Evolutionary conservation across 2,888 invertebrate species (phyloP).

Genomic region (Troides oblongomaculatus): DNA sequence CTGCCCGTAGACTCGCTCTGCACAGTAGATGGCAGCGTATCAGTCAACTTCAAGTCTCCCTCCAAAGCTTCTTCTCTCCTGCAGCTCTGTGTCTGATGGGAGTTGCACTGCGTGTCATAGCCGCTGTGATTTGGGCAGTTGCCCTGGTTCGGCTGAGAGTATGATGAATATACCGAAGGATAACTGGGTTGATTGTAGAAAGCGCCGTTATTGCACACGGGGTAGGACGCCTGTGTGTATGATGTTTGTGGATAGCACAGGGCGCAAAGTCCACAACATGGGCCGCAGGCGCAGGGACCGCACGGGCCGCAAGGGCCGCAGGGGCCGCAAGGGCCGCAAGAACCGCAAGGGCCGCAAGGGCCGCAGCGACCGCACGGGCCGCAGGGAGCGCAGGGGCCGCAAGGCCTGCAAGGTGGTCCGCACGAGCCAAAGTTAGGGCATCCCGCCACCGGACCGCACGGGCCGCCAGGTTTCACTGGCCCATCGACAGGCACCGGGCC

Average conservation of each 20-base stretch:
- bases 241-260: conserved; percentile 9
- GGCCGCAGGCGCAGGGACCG: conserved; percentile 32
- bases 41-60: neutral
- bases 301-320: conserved; percentile 37
- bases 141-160: conserved; percentile 28
- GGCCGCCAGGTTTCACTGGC: conserved; percentile 36
- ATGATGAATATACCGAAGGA: conserved; percentile 13
- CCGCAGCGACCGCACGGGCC: conserved; percentile 35
- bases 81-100: neutral
- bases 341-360: conserved; percentile 34
- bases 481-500: conserved; percentile 36
- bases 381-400: conserved; percentile 37
- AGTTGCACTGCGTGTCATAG: neutral
- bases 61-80: neutral
- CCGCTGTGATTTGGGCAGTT: neutral
- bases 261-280: conserved; percentile 23
- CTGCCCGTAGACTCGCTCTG: neutral
- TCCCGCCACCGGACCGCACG: conserved; percentile 33
- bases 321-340: conserved; percentile 34
- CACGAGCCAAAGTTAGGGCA: conserved; percentile 32
- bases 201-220: neutral
- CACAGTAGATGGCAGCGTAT: conserved; percentile 27
- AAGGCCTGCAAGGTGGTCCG: conserved; percentile 37
- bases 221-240: neutral
- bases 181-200: conserved; percentile 11